phyloP scores from a whole-genome alignment of 2,888 invertebrate species.

The Tenodera sinensis region DNA sequence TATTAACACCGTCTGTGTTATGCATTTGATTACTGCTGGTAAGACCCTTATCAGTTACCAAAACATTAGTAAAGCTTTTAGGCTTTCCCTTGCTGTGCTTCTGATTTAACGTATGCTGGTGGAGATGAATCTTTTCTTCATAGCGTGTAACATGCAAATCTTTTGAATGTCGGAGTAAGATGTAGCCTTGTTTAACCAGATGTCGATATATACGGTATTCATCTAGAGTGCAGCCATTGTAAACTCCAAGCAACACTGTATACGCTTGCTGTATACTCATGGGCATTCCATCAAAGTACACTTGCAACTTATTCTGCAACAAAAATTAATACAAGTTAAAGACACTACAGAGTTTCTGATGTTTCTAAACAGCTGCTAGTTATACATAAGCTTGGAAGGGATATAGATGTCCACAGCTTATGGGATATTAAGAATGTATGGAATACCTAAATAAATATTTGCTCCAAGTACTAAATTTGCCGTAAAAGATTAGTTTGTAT shows the following conservation, averaged over 20 bases:
- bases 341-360: too few relatives aligned
- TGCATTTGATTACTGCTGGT: not conserved
- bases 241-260: constrained; percentile 47
- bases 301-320: constrained; percentile 59
- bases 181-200: constrained; percentile 55
- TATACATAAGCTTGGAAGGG: too few relatives aligned
- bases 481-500: too few relatives aligned
- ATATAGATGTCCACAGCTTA: too few relatives aligned
- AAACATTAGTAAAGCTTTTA: not conserved
- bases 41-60: not conserved
- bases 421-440: too few relatives aligned
- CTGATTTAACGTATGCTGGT: not conserved
- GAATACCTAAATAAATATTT: too few relatives aligned
- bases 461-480: too few relatives aligned
- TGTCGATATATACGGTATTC: constrained; percentile 60
- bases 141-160: constrained; percentile 1
- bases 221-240: constrained; percentile 43
- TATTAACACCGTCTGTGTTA: too few relatives aligned
- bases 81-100: not conserved
- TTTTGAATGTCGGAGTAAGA: constrained; percentile 49
- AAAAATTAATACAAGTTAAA: constrained; percentile 11
- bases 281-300: constrained; percentile 54
- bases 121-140: constrained; percentile 6
- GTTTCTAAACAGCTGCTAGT: too few relatives aligned
- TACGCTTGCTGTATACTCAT: constrained; percentile 66